phyloP scores from a whole-genome alignment of 2,113 vertebrate genomes.

The Elanoides forficatus region DNA sequence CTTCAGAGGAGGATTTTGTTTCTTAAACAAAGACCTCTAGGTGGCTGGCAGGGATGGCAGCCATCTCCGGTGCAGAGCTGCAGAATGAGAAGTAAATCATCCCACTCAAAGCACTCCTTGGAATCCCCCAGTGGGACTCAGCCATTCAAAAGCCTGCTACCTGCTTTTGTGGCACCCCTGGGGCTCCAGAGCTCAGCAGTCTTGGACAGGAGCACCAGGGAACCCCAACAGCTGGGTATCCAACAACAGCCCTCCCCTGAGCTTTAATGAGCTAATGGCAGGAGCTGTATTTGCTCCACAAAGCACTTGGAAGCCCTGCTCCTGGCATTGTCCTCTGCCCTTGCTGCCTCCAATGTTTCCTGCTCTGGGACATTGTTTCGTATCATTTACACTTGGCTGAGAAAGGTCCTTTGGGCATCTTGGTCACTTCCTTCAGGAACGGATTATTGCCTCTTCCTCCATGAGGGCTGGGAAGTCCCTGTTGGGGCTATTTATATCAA shows the following conservation, averaged over 20 bases:
- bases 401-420: not conserved
- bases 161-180: not conserved
- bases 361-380: accelerated
- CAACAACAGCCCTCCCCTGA: not conserved
- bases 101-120: not conserved
- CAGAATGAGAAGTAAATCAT: not conserved
- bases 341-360: not conserved
- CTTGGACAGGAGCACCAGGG: not conserved
- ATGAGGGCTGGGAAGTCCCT: not conserved
- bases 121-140: not conserved
- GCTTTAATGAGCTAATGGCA: not conserved
- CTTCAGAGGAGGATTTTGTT: not conserved
- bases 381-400: not conserved
- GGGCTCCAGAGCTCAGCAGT: not conserved
- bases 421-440: not conserved
- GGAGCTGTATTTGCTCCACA: not conserved
- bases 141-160: not conserved
- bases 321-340: not conserved
- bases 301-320: accelerated
- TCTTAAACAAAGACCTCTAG: not conserved
- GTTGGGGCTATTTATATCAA: not conserved
- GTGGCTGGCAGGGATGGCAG: not conserved
- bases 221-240: accelerated
- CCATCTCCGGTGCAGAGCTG: accelerated
- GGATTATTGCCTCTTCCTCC: not conserved